Evolutionary conservation across 1,140 invertebrate species (phyloP).

Genomic region (Dinoponera quadriceps): DNA sequence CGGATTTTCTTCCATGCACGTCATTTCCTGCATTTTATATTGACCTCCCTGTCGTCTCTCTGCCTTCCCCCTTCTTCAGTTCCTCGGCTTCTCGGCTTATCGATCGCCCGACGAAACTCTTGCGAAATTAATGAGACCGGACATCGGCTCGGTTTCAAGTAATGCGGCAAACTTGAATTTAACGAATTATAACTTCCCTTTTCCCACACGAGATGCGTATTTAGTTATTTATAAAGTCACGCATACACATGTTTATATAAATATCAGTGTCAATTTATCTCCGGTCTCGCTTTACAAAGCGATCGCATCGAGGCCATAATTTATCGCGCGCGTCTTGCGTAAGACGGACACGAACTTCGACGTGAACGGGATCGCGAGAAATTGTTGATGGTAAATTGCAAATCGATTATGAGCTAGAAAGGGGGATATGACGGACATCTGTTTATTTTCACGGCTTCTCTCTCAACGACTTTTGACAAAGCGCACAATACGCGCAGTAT

Average conservation of each 20-base stretch:
- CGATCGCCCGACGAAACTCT: background rate
- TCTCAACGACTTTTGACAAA: slow-evolving; percentile 9
- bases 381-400: background rate
- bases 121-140: background rate
- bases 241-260: too few species aligned
- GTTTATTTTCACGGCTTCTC: slow-evolving; percentile 37
- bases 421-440: slow-evolving; percentile 29
- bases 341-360: slow-evolving; percentile 10
- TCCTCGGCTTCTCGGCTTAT: background rate
- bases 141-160: background rate
- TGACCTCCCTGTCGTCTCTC: background rate
- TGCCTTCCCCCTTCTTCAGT: background rate
- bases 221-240: background rate
- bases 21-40: background rate
- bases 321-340: slow-evolving; percentile 20
- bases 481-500: slow-evolving; percentile 12
- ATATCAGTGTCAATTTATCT: background rate
- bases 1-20: background rate
- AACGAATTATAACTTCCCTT: too few species aligned
- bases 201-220: background rate
- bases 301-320: slow-evolving; percentile 7
- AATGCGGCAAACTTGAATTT: background rate
- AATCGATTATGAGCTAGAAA: slow-evolving; percentile 20
- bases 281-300: background rate
- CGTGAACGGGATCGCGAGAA: background rate